Percentiles rank a stretch among this genome's conserved stretches.
phyloP scores from a whole-genome alignment of 2,888 invertebrate genomes.

The Chrysolina americana region DNA sequence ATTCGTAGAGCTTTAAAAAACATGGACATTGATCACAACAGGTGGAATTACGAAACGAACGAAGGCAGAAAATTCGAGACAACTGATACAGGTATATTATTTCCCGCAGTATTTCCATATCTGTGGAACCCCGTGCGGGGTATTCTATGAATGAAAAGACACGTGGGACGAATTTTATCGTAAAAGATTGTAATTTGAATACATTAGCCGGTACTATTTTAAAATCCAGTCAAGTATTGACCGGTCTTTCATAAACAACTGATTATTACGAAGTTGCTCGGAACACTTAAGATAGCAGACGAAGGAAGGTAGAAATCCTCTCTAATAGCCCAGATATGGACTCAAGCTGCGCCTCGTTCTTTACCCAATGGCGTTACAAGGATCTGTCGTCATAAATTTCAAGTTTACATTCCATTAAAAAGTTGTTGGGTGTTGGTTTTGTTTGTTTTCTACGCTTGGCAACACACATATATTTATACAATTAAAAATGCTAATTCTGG shows the following conservation, averaged over 20 bases:
- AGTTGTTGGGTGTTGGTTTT: conserved; percentile 32
- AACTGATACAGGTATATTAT: not conserved
- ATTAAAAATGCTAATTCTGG: conserved; percentile 40
- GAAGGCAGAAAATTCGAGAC: not conserved
- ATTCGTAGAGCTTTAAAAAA: too few relatives aligned
- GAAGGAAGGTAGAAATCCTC: conserved; percentile 44
- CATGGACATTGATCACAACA: not conserved
- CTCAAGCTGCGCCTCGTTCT: conserved; percentile 43
- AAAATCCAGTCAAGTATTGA: conserved; percentile 37
- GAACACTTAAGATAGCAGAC: conserved; percentile 25
- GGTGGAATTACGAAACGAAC: not conserved
- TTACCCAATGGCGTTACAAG: conserved; percentile 38
- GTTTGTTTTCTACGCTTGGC: conserved; percentile 28
- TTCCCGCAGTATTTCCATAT: conserved; percentile 10
- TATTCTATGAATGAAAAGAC: conserved; percentile 45
- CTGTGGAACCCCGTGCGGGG: conserved; percentile 24
- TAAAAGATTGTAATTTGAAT: conserved; percentile 48
- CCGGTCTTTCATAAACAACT: conserved; percentile 47
- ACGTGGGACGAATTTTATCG: conserved; percentile 47
- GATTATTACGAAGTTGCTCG: conserved; percentile 44
- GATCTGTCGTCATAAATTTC: conserved; percentile 42
- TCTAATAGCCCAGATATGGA: conserved; percentile 48
- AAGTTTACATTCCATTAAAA: conserved; percentile 35
- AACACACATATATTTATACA: conserved; percentile 27
- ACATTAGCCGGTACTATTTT: conserved; percentile 42